Base-by-base conservation (phyloP, 2,113 vertebrate genomes). In the Lagopus leucura region DNA sequence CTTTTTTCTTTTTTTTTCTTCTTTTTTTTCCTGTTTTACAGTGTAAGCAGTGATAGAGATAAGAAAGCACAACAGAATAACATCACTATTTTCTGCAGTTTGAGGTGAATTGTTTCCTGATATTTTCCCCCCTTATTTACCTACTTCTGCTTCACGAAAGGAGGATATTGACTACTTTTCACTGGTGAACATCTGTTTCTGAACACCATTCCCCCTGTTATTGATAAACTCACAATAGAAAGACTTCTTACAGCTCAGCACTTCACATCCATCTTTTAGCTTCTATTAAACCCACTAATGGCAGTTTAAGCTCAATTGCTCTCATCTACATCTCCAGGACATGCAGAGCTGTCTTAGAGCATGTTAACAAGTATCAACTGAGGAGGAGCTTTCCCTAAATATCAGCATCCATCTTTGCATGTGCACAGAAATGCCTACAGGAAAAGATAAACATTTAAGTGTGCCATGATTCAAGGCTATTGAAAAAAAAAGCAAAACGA, bases 371-470 rank as follows among this genome's bases (percentile, higher is more conserved):
- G 22, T n/a, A 52, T 19, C 63, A 70, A 40, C 48, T 11, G 8
- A 88, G 64, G 6, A 63, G 24, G 50, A 55, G 18, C 10, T 64
- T 82, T 5, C 36, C 16, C 15, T 38, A 17, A 4, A 6, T 10
- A 42, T 15, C 25, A 3, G 2, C 4, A 43, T 43, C 79, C 48
- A 34, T 69, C 48, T 50, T 48, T 17, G 8, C 11, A 36, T 17
- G 10, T 54, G 50, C 28, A 36, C 20, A 64, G 58, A 71, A 72
- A 72, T n/a, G 54, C 20, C 7, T 4, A 12, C 25, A 7, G 63
- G 54, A 82, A 7, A 21, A 30, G 1, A 50, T 4, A 13, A n/a
- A 1, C 3, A 16, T 69, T 24, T 1, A 2, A 42, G 34, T 47
- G 15, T 43, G 61, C 42, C 52, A 2, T 3, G 12, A 40, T 34